These are phyloP conservation scores for Yponomeuta malinellus DNA, from an alignment of 2,888 invertebrate species.

Conservation along the genomic window DNA sequence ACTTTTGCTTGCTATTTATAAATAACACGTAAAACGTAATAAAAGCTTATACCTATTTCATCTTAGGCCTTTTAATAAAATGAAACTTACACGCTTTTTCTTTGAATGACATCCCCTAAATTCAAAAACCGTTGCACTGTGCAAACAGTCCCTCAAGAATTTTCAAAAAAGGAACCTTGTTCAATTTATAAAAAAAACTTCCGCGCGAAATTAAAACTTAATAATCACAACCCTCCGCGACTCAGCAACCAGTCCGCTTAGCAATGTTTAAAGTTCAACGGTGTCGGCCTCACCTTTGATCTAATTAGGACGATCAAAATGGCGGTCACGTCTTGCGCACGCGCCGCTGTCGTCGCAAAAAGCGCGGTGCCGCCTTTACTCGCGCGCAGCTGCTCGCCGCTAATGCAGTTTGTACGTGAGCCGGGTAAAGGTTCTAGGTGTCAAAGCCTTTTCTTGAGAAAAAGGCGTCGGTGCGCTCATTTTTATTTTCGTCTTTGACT, in stretches of 20 bases:
- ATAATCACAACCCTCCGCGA: constrained; percentile 9
- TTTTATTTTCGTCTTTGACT: too few species aligned
- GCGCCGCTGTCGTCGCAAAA: constrained; percentile 33
- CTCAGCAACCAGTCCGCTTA: background rate
- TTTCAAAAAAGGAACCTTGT: background rate
- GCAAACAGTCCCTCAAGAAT: background rate
- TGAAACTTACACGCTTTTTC: too few species aligned
- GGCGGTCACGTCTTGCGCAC: constrained; percentile 45
- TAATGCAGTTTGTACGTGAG: background rate
- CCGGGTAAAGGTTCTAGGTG: background rate
- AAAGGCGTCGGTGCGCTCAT: background rate
- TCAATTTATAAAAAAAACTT: background rate
- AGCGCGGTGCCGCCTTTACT: constrained; percentile 15
- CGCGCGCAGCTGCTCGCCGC: background rate
- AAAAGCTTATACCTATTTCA: too few species aligned
- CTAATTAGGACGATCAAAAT: constrained; percentile 58
- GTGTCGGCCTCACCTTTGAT: constrained; percentile 57
- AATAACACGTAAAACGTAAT: too few species aligned
- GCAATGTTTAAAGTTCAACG: constrained; percentile 20
- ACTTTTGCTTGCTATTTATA: too few species aligned
- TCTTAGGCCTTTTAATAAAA: too few species aligned
- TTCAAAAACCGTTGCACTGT: background rate
- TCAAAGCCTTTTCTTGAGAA: background rate
- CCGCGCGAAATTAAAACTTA: background rate
- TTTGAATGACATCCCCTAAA: background rate